Evolutionary conservation across 92 coral and sea anemone species (phyloP).

Genomic region (Isaurus tuberculatus): DNA sequence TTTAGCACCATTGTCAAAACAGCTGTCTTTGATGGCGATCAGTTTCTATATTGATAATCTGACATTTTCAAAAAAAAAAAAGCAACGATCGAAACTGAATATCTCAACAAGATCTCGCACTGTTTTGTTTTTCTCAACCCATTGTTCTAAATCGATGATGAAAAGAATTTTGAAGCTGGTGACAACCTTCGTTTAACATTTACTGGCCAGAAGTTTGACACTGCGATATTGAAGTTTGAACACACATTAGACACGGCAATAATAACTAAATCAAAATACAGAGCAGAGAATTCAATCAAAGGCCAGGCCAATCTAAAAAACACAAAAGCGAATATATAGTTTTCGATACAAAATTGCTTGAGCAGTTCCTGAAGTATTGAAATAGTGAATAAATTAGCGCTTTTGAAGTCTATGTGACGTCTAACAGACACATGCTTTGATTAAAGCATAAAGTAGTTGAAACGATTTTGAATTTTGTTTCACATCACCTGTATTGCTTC

Average conservation of each 20-base stretch:
- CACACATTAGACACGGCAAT: conserved; percentile 6
- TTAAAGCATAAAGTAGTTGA: background rate
- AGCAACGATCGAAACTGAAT: background rate
- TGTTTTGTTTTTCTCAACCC: background rate
- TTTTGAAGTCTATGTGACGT: background rate
- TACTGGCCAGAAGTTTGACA: background rate
- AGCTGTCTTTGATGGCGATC: background rate
- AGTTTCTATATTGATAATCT: background rate
- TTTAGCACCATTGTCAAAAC: background rate
- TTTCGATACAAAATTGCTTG: background rate
- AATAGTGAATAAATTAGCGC: background rate
- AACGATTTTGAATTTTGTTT: background rate
- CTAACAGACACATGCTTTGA: conserved; percentile 4
- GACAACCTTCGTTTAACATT: background rate
- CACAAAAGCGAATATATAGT: background rate
- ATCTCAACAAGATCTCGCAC: background rate
- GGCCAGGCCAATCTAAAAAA: background rate
- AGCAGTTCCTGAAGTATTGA: background rate
- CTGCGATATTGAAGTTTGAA: background rate
- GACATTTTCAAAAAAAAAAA: background rate
- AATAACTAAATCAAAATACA: background rate
- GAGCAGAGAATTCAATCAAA: background rate
- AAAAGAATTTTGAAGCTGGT: background rate
- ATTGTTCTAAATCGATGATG: background rate
- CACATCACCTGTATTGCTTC: background rate